Evolutionary conservation across 2,888 invertebrate species (phyloP), one percentile per base, ranked within the genome.

Genomic region (Caenorhabditis doughertyi): DNA sequence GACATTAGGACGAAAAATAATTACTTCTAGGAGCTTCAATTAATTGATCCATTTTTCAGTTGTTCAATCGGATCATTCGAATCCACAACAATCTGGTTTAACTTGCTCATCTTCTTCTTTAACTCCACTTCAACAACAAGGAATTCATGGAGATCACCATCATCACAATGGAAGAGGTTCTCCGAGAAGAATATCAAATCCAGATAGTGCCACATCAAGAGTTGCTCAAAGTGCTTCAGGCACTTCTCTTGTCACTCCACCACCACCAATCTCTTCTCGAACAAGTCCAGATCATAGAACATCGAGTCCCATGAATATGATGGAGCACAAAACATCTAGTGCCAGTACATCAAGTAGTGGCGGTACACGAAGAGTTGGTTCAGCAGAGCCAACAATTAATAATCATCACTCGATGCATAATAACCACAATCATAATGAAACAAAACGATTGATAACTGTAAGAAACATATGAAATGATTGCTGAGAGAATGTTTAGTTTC

Each of bases 11-110:
- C 65, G 25, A 49, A 60, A 56, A 53, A 23, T 9, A 56, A 18
- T 70, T 67, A 53, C 21, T 25, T 11, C 4, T 16, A 7, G 11
- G 65, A 51, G 16, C 16, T 49, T 13, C 3, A 23, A 32, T 25
- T 1, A 55, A 16, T 18, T 4, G 21, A 27, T 29, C 35, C 32
- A 29, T 16, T n/a, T 86, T 90, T 73, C 87, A 91, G 91, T 91
- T 25, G 91, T 90, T 5, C 90, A 91, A 85, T 90, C 90, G 67
- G 91, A 91, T 77, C 90, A 90, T 70, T 91, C 90, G 32, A 87
- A 85, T 56, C 88, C 83, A 29, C 77, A 79, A n/a, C 81, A 77
- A 62, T 62, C 71, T 4, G 82, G 81, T 35, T 55, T 87, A 35
- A 86, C 86, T 5, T 39, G 84, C 16, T 84, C 86, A 11, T 85